These are phyloP conservation scores for Myiopsitta monachus DNA, from an alignment of 2,113 vertebrate species.

Conservation along the genomic window DNA sequence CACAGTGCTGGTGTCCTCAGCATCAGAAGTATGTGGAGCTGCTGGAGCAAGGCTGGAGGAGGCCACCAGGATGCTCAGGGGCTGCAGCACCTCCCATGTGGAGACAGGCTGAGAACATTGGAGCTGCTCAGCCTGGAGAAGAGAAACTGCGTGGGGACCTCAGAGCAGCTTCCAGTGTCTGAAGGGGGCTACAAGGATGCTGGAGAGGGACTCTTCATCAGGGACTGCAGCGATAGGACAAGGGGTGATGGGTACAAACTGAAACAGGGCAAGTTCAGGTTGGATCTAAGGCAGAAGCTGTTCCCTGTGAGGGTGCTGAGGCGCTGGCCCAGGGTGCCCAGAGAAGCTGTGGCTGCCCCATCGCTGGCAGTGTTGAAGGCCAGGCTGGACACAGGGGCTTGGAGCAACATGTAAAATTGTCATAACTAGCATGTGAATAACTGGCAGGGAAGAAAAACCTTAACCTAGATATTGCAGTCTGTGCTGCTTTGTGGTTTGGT, in stretches of 20 bases:
- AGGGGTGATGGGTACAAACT: no score
- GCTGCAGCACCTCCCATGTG: fast-evolving
- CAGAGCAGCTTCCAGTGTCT: no score
- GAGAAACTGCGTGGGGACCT: no score
- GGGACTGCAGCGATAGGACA: no score
- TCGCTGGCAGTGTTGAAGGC: not conserved
- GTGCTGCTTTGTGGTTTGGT: not conserved
- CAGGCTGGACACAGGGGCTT: not conserved
- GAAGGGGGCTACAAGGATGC: no score
- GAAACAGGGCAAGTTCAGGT: no score
- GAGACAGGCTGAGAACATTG: no score
- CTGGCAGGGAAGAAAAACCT: not conserved
- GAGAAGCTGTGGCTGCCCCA: not conserved
- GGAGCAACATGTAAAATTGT: not conserved
- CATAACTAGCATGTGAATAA: not conserved
- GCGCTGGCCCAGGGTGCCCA: no score
- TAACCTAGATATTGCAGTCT: not conserved
- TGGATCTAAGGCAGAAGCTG: no score
- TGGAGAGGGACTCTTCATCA: no score
- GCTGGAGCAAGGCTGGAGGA: not conserved
- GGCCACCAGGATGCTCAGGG: not conserved
- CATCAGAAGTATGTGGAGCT: not conserved
- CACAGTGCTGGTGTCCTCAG: not conserved
- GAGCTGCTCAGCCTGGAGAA: no score
- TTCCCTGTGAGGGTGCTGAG: no score